A percentile compares a stretch with the other conserved stretches of the same genome.
Conservation (phyloP, 2,888 invertebrate genomes). For the Cryptocephalus primarius region DNA sequence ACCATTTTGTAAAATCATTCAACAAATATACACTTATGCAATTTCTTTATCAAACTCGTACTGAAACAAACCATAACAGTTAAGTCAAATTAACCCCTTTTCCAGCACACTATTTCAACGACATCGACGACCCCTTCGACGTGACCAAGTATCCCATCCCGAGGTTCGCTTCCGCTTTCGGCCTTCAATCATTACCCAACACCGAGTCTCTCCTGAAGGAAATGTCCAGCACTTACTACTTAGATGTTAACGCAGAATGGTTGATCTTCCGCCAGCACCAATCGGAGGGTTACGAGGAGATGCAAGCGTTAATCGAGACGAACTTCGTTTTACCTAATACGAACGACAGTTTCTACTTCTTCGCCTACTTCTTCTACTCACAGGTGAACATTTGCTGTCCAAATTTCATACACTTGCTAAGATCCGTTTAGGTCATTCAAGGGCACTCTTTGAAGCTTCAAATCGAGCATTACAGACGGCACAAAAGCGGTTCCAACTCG, state of each 20-base stretch:
- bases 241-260: constrained; percentile 46
- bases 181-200: constrained; percentile 83
- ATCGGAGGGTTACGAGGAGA: constrained; percentile 56
- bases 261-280: constrained; percentile 80
- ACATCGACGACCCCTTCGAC: constrained; percentile 71
- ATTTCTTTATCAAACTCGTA: too few relatives aligned
- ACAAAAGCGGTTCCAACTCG: constrained; percentile 32
- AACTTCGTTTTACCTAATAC: constrained; percentile 50
- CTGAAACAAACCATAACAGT: too few relatives aligned
- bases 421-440: constrained; percentile 59
- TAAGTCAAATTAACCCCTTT: neutral
- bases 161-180: constrained; percentile 92
- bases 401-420: too few relatives aligned
- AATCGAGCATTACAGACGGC: constrained; percentile 63
- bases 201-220: constrained; percentile 54
- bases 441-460: constrained; percentile 80
- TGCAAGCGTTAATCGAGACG: constrained; percentile 47
- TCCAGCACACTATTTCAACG: constrained; percentile 81
- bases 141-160: constrained; percentile 64
- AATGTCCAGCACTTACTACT: constrained; percentile 40
- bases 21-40: too few relatives aligned
- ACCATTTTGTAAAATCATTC: too few relatives aligned
- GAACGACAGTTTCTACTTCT: constrained; percentile 41
- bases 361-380: constrained; percentile 53
- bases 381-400: constrained; percentile 47